Base-by-base conservation (phyloP, 2,797 vertebrate species). In the Fundulus diaphanus region DNA sequence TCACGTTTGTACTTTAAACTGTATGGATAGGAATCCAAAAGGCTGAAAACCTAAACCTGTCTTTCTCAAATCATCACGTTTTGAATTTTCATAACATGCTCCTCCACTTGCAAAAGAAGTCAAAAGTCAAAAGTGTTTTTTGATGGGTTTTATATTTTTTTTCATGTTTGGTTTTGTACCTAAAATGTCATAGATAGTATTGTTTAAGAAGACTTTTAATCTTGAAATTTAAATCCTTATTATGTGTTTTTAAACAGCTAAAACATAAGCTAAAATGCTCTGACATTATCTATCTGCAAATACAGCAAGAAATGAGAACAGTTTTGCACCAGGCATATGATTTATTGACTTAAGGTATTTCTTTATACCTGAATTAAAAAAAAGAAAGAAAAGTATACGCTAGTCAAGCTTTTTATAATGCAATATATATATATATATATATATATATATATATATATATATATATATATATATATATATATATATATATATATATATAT, bases 1-100 rank as follows among this genome's bases (percentile, higher is more conserved):
- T 63, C 12, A 12, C 16, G 8, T 29, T 27, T 24, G 56, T 7
- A n/a, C 51, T 46, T 13, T 40, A 6, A 3, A 7, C 22, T 67
- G 4, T 67, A 52, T 57, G 68, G 12, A 79, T 61, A 72, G 72
- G 74, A 37, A 54, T 24, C 24, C 20, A 1, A 78, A 33, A 6
- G 22, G 18, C 7, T 44, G 40, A 49, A 40, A 56, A 56, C 13
- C 76, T 61, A 42, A 6, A 49, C 44, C 31, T 27, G 16, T 65
- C 24, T 49, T 22, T 68, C 70, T 52, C 18, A 70, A 48, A 74
- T 12, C 22, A 65, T 7, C 8, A 40, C 40, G 33, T 63, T 63
- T 63, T 63, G 59, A 18, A 44, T 42, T 67, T 67, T 67, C 42
- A 67, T 27, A 67, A 42, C 15, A 27, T 66, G 40, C 12, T 27